Conservation (phyloP, 1,140 invertebrate genomes). For the Euwallacea fornicatus region DNA sequence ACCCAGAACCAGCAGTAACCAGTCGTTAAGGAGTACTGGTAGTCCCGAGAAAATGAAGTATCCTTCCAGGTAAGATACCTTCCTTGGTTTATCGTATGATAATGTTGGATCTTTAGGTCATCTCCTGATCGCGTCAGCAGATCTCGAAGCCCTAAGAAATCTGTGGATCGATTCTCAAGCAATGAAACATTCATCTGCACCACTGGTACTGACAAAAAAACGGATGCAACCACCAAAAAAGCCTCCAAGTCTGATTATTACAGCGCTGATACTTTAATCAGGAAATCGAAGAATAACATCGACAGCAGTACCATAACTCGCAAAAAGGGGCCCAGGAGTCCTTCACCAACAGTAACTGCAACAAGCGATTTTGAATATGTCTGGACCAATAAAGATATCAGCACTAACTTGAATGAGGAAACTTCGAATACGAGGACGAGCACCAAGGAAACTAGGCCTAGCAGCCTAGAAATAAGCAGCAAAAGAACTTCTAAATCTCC, state of each 20-base stretch:
- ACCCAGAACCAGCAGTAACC: constrained; percentile 52
- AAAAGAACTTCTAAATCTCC: constrained; percentile 43
- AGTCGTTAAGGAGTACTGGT: constrained; percentile 57
- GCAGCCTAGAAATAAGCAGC: constrained; percentile 37
- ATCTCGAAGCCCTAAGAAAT: constrained; percentile 43
- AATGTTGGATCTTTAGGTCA: constrained; percentile 19
- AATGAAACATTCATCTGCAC: constrained; percentile 45
- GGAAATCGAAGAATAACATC: constrained; percentile 21
- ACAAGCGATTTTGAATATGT: constrained; percentile 47
- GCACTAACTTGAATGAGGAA: constrained; percentile 44
- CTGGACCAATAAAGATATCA: constrained; percentile 37
- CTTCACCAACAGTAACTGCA: constrained; percentile 42
- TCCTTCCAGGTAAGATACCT: constrained; percentile 37
- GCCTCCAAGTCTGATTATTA: constrained; percentile 30
- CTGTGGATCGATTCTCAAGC: constrained; percentile 42
- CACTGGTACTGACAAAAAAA: constrained; percentile 52
- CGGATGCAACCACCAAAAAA: constrained; percentile 23
- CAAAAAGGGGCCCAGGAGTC: constrained; percentile 39
- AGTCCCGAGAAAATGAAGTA: constrained; percentile 58
- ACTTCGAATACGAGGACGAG: constrained; percentile 16
- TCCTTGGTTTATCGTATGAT: background rate
- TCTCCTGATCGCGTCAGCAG: constrained; percentile 46
- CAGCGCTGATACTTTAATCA: constrained; percentile 40
- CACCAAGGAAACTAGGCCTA: constrained; percentile 34
- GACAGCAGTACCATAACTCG: constrained; percentile 41